Base-by-base conservation (phyloP, 53 echinoderm and acorn worm species). In the Mesocentrotus franciscanus region DNA sequence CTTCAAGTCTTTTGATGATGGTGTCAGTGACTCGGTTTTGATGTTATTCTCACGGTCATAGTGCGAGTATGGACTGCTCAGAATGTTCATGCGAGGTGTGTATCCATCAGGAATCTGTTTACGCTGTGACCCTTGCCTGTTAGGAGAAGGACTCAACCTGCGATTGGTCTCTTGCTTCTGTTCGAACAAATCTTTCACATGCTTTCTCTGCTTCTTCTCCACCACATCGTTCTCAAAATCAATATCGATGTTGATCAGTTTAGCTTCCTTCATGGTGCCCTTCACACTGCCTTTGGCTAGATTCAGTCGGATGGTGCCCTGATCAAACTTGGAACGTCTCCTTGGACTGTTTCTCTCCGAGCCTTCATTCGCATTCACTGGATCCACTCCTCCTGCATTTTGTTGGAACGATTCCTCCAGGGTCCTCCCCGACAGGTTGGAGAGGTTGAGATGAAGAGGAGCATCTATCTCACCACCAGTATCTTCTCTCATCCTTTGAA, bases 271-370 rank as follows among this genome's bases (percentile, higher is more conserved):
- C 56, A 96, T 35, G 0, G 29, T 26, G n/a, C 56, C 96, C 24
- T 96, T 90, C 27, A 90, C 87, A 6, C 71, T 83, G 0, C 92
- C 84, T 49, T 96, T 96, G 39, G 96, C 98, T 32, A 97, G 68
- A 68, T 98, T 98, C 49, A 97, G 81, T 9, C 97, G 92, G 78
- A 98, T 97, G 55, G 98, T 98, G 10, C 97, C 97, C 92, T 96
- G 96, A 62, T 98, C 97, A 72, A 98, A 96, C 94, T 97, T 98
- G 11, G 96, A 95, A 3, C 78, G 35, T 14, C 94, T 95, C 84
- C 96, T 93, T 2, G 81, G 94, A 94, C 94, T 94, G 33, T 58
- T 61, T 15, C 33, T 29, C 34, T 84, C 29, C 2, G 35, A 58
- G 11, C 39, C 95, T 26, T 78, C 78, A 16, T 90, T 78, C 9